Evolutionary conservation across 2,797 vertebrate genomes (phyloP), one percentile per base, ranked within the genome.

Genomic region (Pitangus sulphuratus): DNA sequence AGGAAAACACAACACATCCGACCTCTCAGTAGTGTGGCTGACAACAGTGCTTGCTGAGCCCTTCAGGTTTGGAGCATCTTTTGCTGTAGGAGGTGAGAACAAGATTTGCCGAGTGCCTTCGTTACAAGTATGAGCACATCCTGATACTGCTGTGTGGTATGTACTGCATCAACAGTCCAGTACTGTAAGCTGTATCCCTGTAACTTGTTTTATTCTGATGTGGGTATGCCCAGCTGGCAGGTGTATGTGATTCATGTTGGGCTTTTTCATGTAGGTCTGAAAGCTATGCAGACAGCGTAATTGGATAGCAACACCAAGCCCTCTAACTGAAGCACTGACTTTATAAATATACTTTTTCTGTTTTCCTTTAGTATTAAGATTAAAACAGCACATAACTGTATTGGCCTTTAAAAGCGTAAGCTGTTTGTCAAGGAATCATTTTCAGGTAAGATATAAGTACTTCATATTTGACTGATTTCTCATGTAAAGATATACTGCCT

Each of bases 291-390:
- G 65, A 20, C 45, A 11, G 4, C 2, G 0, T 48, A 31, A 44
- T 5, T 26, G 64, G 22, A 20, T 62, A 56, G 47, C 81, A 60
- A 82, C 72, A 33, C 28, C 18, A 11, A 83, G 44, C 35, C 60
- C 33, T 93, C 62, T n/a, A 8, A 20, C 16, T 48, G 20, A 74
- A 37, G 28, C 58, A 26, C 22, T 91, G 45, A 60, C 8, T 1
- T 9, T 82, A 44, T 84, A 79, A 94, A 89, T 64, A 56, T 3
- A 16, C 11, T 87, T 61, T 74, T 84, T 79, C 35, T 81, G 33
- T 79, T 72, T 75, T 77, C 50, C 30, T 84, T 69, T 86, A 95
- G 91, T 54, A 47, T 76, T 95, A 82, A 88, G 79, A 71, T 95
- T 94, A 85, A 91, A 91, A 72, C 45, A 60, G 45, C 56, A 28